Percentiles rank a stretch among this genome's conserved stretches.
Conservation (phyloP, 37 sponge, comb jelly and placozoan genomes). For the Ianthella basta region DNA sequence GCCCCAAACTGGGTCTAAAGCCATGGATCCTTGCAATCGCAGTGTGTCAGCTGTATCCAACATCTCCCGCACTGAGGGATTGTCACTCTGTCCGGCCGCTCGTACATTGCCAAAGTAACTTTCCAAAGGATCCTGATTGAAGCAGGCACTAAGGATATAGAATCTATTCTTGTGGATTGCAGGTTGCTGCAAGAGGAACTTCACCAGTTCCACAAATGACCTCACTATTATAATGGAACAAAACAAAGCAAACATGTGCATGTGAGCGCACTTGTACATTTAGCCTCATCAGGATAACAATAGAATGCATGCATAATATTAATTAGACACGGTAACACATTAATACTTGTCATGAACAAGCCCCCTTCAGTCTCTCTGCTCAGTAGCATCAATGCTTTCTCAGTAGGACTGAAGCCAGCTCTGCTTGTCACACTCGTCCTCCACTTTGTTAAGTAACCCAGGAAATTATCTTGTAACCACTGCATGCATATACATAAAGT, state of each 20-base stretch:
- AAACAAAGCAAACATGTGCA: not conserved
- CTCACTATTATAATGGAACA: not conserved
- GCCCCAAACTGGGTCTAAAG: too few relatives aligned
- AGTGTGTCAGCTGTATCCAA: too few relatives aligned
- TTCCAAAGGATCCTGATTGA: constrained; percentile 20
- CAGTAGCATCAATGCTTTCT: too few relatives aligned
- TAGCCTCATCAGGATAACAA: not conserved
- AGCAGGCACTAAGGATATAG: constrained; percentile 19
- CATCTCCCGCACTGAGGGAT: too few relatives aligned
- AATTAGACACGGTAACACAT: too few relatives aligned
- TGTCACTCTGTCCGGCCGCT: not conserved
- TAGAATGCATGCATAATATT: constrained; percentile 16
- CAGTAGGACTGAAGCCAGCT: too few relatives aligned
- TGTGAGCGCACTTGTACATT: not conserved
- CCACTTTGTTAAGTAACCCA: too few relatives aligned
- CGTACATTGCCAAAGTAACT: constrained; percentile 12
- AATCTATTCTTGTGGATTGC: too few relatives aligned
- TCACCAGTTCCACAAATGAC: not conserved
- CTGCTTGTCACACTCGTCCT: too few relatives aligned
- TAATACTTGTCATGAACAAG: not conserved
- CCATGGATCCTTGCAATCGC: too few relatives aligned
- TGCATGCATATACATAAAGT: too few relatives aligned
- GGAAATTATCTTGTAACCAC: too few relatives aligned
- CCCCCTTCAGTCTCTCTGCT: not conserved
- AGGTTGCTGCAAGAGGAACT: constrained; percentile 8